These are phyloP conservation scores for Lycia hirtaria DNA, from an alignment of 2,888 invertebrate species.

Conservation along the genomic window DNA sequence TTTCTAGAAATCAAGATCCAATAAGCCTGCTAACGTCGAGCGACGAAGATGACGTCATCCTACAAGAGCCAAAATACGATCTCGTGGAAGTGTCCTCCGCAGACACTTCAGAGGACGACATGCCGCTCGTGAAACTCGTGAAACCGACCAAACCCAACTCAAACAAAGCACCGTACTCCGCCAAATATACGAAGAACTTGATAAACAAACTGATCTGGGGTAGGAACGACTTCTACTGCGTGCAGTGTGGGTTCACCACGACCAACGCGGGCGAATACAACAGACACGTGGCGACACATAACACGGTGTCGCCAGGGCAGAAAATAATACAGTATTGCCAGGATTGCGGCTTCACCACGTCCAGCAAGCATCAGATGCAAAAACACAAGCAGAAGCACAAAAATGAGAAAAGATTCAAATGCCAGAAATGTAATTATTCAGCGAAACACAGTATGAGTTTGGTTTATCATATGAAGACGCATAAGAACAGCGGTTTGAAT, in stretches of 20 bases:
- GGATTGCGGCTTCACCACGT: slow-evolving; percentile 60
- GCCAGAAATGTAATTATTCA: slow-evolving; percentile 64
- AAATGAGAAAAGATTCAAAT: slow-evolving; percentile 58
- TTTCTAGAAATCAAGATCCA: slow-evolving; percentile 60
- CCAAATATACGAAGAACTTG: slow-evolving; percentile 14
- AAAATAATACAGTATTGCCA: slow-evolving; percentile 57
- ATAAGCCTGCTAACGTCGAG: slow-evolving; percentile 74
- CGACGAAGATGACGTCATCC: slow-evolving; percentile 76
- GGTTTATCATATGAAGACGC: slow-evolving; percentile 65
- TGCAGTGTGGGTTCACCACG: slow-evolving; percentile 48
- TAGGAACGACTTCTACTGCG: slow-evolving; percentile 57
- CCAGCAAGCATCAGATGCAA: slow-evolving; percentile 54
- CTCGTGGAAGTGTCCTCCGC: slow-evolving; percentile 69
- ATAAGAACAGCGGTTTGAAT: slow-evolving; percentile 31
- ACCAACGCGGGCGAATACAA: slow-evolving; percentile 45
- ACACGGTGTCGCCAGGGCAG: not conserved
- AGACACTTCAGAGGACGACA: slow-evolving; percentile 74
- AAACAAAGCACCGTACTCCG: not conserved
- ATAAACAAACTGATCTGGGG: slow-evolving; percentile 44
- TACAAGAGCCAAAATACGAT: slow-evolving; percentile 74
- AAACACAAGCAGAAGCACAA: slow-evolving; percentile 64
- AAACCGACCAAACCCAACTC: slow-evolving; percentile 29
- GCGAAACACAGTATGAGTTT: slow-evolving; percentile 69
- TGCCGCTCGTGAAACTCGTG: slow-evolving; percentile 61
- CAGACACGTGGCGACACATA: slow-evolving; percentile 29